A percentile compares a stretch with the other conserved stretches of the same genome.
Evolutionary conservation across 2,888 invertebrate genomes (phyloP).

Genomic region (Pristionchus exspectatus): DNA sequence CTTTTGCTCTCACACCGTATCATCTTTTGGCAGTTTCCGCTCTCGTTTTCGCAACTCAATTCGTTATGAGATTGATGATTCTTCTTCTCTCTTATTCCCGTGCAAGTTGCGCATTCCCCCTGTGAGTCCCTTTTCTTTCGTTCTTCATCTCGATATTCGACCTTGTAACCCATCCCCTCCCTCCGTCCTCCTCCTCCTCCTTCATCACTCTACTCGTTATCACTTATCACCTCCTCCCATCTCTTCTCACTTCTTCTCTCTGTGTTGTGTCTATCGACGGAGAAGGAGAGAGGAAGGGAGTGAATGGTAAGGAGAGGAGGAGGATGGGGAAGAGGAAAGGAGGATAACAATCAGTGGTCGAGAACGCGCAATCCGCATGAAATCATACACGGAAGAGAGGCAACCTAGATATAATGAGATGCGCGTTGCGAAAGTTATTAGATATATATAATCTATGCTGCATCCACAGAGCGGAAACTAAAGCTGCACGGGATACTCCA

Average conservation of each 20-base stretch:
- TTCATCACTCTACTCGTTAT: slow-evolving; percentile 31
- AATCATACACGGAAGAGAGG: neutral
- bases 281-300: slow-evolving; percentile 23
- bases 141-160: slow-evolving; percentile 46
- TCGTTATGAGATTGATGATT: slow-evolving; percentile 36
- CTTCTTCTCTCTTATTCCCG: neutral
- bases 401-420: slow-evolving; percentile 3
- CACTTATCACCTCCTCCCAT: slow-evolving; percentile 47
- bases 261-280: slow-evolving; percentile 49
- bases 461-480: neutral
- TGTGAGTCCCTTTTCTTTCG: neutral
- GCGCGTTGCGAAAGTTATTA: neutral
- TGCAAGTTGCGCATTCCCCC: neutral
- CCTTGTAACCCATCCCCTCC: slow-evolving; percentile 39
- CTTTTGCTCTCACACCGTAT: neutral
- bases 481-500: no score
- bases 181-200: neutral
- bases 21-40: slow-evolving; percentile 10
- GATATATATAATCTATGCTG: neutral
- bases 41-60: slow-evolving; percentile 2
- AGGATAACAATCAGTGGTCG: slow-evolving; percentile 20
- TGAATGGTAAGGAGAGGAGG: neutral
- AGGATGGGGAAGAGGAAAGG: neutral
- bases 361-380: slow-evolving; percentile 28
- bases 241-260: slow-evolving; percentile 44